These are phyloP conservation scores for Cotesia chilonis DNA, from an alignment of 1,140 invertebrate species.

Conservation along the genomic window DNA sequence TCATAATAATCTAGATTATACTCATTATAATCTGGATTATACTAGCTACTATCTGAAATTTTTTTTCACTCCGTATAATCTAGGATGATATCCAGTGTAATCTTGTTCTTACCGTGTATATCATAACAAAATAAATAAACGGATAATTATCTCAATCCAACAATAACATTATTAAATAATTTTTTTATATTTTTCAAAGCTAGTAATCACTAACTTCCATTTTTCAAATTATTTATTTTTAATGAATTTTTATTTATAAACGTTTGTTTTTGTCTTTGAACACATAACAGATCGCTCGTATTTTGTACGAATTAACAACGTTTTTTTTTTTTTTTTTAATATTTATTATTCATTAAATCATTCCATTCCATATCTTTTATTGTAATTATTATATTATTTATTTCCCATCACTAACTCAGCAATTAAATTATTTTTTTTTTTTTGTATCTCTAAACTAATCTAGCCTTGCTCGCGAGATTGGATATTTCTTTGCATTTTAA, in stretches of 20 bases:
- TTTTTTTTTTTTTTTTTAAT: slow-evolving; percentile 40
- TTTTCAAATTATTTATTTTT: slow-evolving; percentile 41
- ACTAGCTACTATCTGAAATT: too few species aligned
- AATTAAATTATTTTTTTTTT: background rate
- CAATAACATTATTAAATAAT: too few species aligned
- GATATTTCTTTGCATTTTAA: slow-evolving; percentile 16
- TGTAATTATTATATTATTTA: slow-evolving; percentile 24
- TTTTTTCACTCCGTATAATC: too few species aligned
- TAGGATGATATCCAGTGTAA: too few species aligned
- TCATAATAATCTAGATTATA: too few species aligned
- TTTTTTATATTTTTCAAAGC: too few species aligned
- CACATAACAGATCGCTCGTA: slow-evolving; percentile 63
- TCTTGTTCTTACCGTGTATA: too few species aligned
- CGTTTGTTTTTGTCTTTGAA: slow-evolving; percentile 55
- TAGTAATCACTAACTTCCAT: slow-evolving; percentile 43
- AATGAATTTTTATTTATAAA: slow-evolving; percentile 39
- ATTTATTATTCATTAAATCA: slow-evolving; percentile 11
- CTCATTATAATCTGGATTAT: too few species aligned
- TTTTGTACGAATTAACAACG: slow-evolving; percentile 60
- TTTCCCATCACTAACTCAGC: slow-evolving; percentile 8
- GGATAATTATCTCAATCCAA: too few species aligned
- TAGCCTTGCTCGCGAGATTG: slow-evolving; percentile 33
- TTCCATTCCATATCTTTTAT: slow-evolving; percentile 35
- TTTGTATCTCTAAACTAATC: slow-evolving; percentile 26
- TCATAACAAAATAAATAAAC: too few species aligned